Percentiles rank a stretch among this genome's conserved stretches.
Evolutionary conservation across 2,888 invertebrate genomes (phyloP).

Genomic region (Torymus tubicola): DNA sequence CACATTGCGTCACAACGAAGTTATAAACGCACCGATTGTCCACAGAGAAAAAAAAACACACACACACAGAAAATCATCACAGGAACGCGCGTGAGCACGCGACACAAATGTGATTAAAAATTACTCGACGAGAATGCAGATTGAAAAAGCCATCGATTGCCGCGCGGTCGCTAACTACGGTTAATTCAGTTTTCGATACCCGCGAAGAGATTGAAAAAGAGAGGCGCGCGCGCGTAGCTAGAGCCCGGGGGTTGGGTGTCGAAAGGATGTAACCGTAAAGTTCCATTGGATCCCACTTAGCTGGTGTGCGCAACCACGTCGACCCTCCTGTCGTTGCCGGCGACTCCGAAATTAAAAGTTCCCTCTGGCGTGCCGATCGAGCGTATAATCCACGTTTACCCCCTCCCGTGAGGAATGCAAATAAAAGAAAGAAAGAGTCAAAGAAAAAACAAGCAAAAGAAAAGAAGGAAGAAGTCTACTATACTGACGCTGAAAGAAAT

Average conservation of each 20-base stretch:
- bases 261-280: background rate
- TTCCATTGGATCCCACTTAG: conserved; percentile 39
- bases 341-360: conserved; percentile 57
- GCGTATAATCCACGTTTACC: conserved; percentile 14
- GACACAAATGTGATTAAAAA: too few relatives aligned
- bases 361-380: conserved; percentile 51
- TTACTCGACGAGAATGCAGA: background rate
- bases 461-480: background rate
- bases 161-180: conserved; percentile 10
- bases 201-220: conserved; percentile 34
- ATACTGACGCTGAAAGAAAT: too few relatives aligned
- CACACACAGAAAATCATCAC: too few relatives aligned
- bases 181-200: conserved; percentile 44
- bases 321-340: conserved; percentile 25
- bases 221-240: background rate
- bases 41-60: too few relatives aligned
- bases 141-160: conserved; percentile 18
- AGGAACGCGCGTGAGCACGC: too few relatives aligned
- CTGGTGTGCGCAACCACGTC: conserved; percentile 46
- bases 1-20: too few relatives aligned
- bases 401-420: conserved; percentile 16
- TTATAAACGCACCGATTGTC: too few relatives aligned
- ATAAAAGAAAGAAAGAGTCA: background rate
- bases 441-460: conserved; percentile 1
- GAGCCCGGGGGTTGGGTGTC: background rate